A percentile compares a stretch with the other conserved stretches of the same genome.
Conservation (phyloP, 2,113 vertebrate species). For the Peucedramus taeniatus region DNA sequence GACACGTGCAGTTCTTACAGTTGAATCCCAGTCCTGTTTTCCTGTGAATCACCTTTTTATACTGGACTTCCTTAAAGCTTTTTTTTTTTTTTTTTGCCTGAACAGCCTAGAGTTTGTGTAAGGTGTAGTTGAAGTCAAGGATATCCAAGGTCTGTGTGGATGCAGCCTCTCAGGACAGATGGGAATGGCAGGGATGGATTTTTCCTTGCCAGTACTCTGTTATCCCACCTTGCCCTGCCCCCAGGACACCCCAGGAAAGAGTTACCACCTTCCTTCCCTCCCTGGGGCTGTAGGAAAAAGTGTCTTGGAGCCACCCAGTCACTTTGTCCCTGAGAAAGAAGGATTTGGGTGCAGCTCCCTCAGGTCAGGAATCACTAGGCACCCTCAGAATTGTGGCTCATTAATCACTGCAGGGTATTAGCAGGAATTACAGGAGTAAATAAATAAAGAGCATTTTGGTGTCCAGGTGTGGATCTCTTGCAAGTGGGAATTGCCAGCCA, state of each 20-base stretch:
- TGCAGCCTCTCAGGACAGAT: neutral
- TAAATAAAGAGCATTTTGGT: neutral
- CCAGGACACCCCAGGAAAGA: neutral
- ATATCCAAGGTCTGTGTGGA: neutral
- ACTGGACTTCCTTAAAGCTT: neutral
- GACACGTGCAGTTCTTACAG: rapidly evolving
- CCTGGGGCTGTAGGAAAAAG: neutral
- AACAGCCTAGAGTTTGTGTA: neutral
- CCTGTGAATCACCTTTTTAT: neutral
- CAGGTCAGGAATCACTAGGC: neutral
- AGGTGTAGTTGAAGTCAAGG: neutral
- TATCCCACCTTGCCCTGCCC: neutral
- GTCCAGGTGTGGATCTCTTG: neutral
- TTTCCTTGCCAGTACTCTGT: neutral
- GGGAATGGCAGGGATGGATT: neutral
- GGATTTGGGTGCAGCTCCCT: neutral
- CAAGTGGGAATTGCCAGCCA: neutral
- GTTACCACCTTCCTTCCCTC: neutral
- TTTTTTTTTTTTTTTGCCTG: neutral
- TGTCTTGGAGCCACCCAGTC: neutral
- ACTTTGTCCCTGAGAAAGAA: neutral
- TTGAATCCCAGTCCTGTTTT: neutral
- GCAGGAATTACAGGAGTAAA: neutral
- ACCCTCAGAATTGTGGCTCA: neutral
- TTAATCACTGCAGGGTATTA: neutral